Percentiles rank a stretch among this genome's conserved stretches.
Evolutionary conservation across 2,888 invertebrate genomes (phyloP).

Genomic region (Halocaridina rubra): DNA sequence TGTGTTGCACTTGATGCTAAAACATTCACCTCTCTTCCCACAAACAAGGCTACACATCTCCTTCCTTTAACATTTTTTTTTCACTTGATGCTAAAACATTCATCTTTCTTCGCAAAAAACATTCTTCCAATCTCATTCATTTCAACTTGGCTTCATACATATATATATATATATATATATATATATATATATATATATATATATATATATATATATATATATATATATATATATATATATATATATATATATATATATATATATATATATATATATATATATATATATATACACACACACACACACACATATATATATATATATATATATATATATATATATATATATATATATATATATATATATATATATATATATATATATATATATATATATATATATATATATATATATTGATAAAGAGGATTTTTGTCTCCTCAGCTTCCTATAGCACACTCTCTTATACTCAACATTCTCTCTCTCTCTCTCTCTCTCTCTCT

Average conservation of each 20-base stretch:
- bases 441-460: too few relatives aligned
- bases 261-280: constrained; percentile 18
- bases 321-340: constrained; percentile 38
- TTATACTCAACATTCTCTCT: not conserved
- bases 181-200: constrained; percentile 31
- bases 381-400: not conserved
- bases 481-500: not conserved
- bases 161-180: constrained; percentile 18
- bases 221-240: constrained; percentile 14
- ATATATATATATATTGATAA: not conserved
- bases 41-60: too few relatives aligned
- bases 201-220: constrained; percentile 17
- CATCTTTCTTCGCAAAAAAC: too few relatives aligned
- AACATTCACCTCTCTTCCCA: too few relatives aligned
- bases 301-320: constrained; percentile 27
- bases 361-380: not conserved
- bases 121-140: too few relatives aligned
- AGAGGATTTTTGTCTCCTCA: too few relatives aligned
- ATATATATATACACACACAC: not conserved
- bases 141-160: not conserved
- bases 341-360: constrained; percentile 30
- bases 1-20: too few relatives aligned
- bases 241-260: constrained; percentile 27
- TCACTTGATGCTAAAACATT: too few relatives aligned
- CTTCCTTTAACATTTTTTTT: too few relatives aligned